Evolutionary conservation across 2,888 invertebrate species (phyloP), one percentile per base, ranked within the genome.

Genomic region (Lasius platythorax): DNA sequence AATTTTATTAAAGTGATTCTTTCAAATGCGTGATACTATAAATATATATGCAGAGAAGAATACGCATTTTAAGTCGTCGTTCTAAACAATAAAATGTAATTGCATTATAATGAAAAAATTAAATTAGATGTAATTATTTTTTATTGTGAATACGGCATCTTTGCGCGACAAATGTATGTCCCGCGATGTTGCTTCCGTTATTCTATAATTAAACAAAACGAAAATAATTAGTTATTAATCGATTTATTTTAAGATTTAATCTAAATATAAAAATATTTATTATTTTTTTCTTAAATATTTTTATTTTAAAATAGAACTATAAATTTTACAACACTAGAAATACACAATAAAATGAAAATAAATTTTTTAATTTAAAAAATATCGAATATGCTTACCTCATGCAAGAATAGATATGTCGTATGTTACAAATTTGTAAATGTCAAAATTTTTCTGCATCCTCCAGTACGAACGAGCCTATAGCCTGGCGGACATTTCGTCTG

Each of bases 371-470:
- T 18, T 68, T 1, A 1, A 40, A 3, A 5, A 50, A n/a, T 58
- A 15, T 28, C 0, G 23, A 33, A 8, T 91, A 89, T 82, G n/a
- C n/a, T 92, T 88, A 67, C 58, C 37, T 67, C 4, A 3, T 28
- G n/a, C n/a, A 30, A 40, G 12, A 9, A 2, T 15, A 30, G 5
- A 2, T 5, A 23, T n/a, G 11, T 46, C 2, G 18, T 73, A 74
- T 12, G n/a, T 30, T 56, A n/a, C 6, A 1, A 66, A 12, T n/a
- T 43, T 12, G 11, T 11, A n/a, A 37, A 50, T 50, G 50, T n/a
- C 66, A 84, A 11, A 4, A 85, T 0, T 50, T 67, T 74, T 8
- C 87, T 85, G 66, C 89, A 90, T 11, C 79, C 86, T 18, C 85
- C 6, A 9, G 28, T 82, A n/a, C 83, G 86, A 30, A 66, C 9